Evolutionary conservation across 2,888 invertebrate genomes (phyloP).

Genomic region (Monochamus alternatus): DNA sequence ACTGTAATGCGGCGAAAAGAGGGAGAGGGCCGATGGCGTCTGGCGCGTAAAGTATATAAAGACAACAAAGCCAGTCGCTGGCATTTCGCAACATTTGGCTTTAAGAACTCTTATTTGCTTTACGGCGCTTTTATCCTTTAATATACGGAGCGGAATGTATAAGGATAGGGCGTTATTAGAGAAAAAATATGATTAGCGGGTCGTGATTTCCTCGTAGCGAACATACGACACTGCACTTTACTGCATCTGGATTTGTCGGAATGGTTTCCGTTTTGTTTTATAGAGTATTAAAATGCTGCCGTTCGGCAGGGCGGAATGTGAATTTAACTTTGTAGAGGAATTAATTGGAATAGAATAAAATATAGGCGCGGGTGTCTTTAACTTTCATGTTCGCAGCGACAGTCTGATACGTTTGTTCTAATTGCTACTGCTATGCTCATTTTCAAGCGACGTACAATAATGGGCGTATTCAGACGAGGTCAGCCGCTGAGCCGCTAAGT

Average conservation of each 20-base stretch:
- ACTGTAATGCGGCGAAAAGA: slow-evolving; percentile 4
- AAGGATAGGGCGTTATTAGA: slow-evolving; percentile 37
- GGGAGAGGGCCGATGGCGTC: slow-evolving; percentile 20
- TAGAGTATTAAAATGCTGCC: slow-evolving; percentile 10
- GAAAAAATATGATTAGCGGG: slow-evolving; percentile 40
- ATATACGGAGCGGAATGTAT: slow-evolving; percentile 37
- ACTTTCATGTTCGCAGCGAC: too few relatives aligned
- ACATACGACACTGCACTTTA: slow-evolving; percentile 39
- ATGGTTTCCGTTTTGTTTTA: slow-evolving; percentile 11
- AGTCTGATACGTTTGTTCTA: too few relatives aligned
- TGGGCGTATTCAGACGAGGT: too few relatives aligned
- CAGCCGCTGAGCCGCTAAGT: too few relatives aligned
- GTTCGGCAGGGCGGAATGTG: neutral
- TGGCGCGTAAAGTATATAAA: slow-evolving; percentile 33
- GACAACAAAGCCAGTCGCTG: slow-evolving; percentile 37
- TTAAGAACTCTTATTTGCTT: slow-evolving; percentile 38
- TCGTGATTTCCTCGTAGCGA: slow-evolving; percentile 32
- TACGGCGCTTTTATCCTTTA: slow-evolving; percentile 32
- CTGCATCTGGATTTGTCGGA: slow-evolving; percentile 27
- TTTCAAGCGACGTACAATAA: too few relatives aligned
- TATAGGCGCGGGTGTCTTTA: neutral
- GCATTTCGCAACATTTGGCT: slow-evolving; percentile 38
- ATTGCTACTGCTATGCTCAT: too few relatives aligned
- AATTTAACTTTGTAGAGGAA: neutral
- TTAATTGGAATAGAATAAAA: neutral